Evolutionary conservation across 2,888 invertebrate genomes (phyloP).

Genomic region (Caenorhabditis sp.): DNA sequence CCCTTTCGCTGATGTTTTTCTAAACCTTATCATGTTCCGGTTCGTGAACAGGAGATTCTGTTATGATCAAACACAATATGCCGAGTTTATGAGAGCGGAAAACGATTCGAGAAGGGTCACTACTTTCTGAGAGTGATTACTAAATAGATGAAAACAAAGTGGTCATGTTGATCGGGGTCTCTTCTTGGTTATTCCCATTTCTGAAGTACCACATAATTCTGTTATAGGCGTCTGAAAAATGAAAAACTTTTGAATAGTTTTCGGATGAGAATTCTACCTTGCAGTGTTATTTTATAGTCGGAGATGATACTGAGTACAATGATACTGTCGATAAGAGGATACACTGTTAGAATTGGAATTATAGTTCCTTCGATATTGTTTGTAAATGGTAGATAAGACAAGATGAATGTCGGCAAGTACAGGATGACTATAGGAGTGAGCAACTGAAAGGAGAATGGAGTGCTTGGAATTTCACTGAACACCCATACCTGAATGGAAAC

Average conservation of each 20-base stretch:
- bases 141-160: conserved; percentile 4
- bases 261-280: neutral
- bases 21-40: conserved; percentile 21
- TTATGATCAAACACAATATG: conserved; percentile 41
- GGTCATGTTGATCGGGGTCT: conserved; percentile 1
- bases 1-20: neutral
- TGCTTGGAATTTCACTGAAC: neutral
- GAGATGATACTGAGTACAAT: conserved; percentile 17
- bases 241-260: neutral
- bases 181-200: neutral
- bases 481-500: conserved; percentile 17
- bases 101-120: conserved; percentile 13
- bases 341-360: conserved; percentile 9
- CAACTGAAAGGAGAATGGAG: conserved; percentile 5
- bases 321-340: conserved; percentile 26
- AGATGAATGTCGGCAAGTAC: conserved; percentile 24
- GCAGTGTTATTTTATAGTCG: conserved; percentile 15
- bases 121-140: conserved; percentile 2
- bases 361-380: conserved; percentile 3
- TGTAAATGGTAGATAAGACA: conserved; percentile 24
- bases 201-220: neutral
- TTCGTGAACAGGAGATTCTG: conserved; percentile 20
- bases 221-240: conserved; percentile 12
- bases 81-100: conserved; percentile 29
- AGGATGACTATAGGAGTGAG: conserved; percentile 11